A percentile compares a stretch with the other conserved stretches of the same genome.
These are phyloP conservation scores for Xanthia togata DNA, from an alignment of 2,888 invertebrate species.

Conservation along the genomic window DNA sequence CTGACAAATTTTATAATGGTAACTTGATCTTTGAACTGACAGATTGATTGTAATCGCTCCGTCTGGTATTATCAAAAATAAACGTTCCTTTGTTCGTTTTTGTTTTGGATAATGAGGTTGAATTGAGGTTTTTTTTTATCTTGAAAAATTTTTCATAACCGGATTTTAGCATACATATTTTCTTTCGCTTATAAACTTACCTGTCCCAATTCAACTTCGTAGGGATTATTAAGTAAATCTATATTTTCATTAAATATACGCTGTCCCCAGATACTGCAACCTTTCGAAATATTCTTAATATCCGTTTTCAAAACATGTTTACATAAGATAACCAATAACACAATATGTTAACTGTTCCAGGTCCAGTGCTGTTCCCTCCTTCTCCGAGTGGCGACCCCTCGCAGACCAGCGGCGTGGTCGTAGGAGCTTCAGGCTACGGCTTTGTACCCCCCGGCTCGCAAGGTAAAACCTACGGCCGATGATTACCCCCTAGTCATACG, in stretches of 20 bases:
- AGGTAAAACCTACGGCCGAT: constrained; percentile 90
- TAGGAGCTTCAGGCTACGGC: constrained; percentile 96
- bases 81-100: constrained; percentile 47
- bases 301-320: neutral
- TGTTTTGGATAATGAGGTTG: constrained; percentile 33
- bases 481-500: constrained; percentile 77
- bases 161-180: neutral
- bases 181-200: neutral
- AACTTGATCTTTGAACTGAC: constrained; percentile 61
- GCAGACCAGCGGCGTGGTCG: constrained; percentile 95
- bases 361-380: constrained; percentile 95
- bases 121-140: constrained; percentile 14
- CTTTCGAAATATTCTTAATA: neutral
- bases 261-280: neutral
- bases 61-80: constrained; percentile 52
- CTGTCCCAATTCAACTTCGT: neutral
- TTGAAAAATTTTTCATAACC: neutral
- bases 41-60: constrained; percentile 60
- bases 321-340: constrained; percentile 47
- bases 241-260: neutral
- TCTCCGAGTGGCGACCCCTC: constrained; percentile 92
- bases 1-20: constrained; percentile 69
- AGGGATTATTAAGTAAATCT: neutral
- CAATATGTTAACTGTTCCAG: constrained; percentile 82
- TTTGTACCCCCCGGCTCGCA: constrained; percentile 94